Evolutionary conservation across 2,888 invertebrate species (phyloP), one percentile per base, ranked within the genome.

Genomic region (Pecten maximus): DNA sequence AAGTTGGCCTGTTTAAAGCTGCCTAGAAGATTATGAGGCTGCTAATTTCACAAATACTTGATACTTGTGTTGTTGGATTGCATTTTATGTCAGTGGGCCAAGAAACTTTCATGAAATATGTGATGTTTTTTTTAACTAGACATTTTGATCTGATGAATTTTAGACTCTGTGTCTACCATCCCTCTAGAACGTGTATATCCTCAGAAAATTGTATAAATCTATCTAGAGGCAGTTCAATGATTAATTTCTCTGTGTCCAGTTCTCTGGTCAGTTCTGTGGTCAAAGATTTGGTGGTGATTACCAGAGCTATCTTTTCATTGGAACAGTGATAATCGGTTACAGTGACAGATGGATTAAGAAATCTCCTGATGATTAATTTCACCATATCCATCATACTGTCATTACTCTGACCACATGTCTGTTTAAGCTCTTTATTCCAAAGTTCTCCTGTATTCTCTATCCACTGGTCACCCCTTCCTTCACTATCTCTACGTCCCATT

Each of bases 261-360:
- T 44, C 8, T 6, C 44, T 44, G 44, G 44, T 44, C 44, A 12
- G n/a, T n/a, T n/a, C 54, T 54, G 74, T 74, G 74, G 35, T 74
- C 54, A 23, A 23, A 35, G 74, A 35, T 74, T 35, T 35, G 35
- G 8, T 74, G 74, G 23, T 74, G 74, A 74, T 74, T 10, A 74
- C 35, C 74, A 74, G 28, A 10, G 12, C 74, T 35, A 74, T 35
- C 60, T 2, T 60, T 60, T 60, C 74, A 74, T 23, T 74, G 35
- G 74, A 10, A 74, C 74, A 6, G 35, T 74, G 74, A 74, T 74
- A 35, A 35, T 35, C 35, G 35, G 28, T 10, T 35, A 28, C 74
- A 35, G 28, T 74, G 35, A 74, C 28, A 74, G 74, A 74, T 74
- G 74, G 74, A 74, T 74, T 74, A 74, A 74, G 74, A 74, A 74